Conservation (phyloP, 2,113 vertebrate species). For the Urocynchramus pylzowi region DNA sequence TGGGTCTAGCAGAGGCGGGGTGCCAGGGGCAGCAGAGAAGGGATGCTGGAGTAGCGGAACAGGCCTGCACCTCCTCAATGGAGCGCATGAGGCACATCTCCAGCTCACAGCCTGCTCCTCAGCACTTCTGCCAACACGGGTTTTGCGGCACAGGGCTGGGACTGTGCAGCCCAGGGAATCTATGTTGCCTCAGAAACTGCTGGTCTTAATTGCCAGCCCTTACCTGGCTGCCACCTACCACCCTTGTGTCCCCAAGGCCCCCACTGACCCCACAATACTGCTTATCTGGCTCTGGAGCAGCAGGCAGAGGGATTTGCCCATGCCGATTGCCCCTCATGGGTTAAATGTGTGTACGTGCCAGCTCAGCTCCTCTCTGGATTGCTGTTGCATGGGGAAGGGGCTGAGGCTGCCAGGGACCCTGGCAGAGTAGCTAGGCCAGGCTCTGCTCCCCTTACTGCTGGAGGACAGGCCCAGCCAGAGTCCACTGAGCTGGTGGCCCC, state of each 20-base stretch:
- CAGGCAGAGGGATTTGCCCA: too few species aligned
- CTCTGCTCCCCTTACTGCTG: background rate
- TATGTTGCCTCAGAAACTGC: background rate
- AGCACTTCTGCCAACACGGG: background rate
- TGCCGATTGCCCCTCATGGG: background rate
- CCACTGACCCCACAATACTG: too few species aligned
- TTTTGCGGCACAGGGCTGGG: background rate
- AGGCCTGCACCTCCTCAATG: background rate
- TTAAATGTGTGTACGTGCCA: background rate
- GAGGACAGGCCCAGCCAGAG: background rate
- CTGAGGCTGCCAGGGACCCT: background rate
- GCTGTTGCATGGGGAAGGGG: background rate
- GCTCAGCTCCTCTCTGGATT: background rate
- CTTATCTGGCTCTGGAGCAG: background rate
- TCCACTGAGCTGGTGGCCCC: background rate
- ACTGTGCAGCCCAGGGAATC: background rate
- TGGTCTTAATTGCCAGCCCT: background rate
- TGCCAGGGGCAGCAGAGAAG: background rate
- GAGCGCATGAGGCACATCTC: background rate
- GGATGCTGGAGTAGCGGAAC: background rate
- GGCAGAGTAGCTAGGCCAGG: background rate
- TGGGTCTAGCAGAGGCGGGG: accelerated
- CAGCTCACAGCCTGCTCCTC: background rate
- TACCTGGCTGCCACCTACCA: background rate
- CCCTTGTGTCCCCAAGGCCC: too few species aligned